These are phyloP conservation scores for Herpetotheres cachinnans DNA, from an alignment of 2,113 vertebrate species.

Conservation along the genomic window DNA sequence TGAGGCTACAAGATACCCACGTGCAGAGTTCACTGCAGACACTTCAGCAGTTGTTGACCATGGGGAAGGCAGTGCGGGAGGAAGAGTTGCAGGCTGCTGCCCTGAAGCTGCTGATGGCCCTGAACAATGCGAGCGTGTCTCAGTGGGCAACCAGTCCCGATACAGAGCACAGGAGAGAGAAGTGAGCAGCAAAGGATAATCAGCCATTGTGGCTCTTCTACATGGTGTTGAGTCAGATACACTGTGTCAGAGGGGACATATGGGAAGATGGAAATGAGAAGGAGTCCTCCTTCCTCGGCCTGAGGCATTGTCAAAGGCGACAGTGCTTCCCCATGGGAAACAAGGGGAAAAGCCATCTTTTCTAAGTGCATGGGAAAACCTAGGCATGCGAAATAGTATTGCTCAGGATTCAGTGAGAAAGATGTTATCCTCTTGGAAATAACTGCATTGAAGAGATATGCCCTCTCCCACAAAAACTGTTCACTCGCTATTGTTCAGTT, in stretches of 20 bases:
- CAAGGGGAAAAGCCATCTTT: background rate
- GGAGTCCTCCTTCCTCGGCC: background rate
- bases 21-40: slow-evolving; percentile 8
- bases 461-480: background rate
- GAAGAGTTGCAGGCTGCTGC: background rate
- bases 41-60: background rate
- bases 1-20: background rate
- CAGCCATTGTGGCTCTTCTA: background rate
- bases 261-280: background rate
- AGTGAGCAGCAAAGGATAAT: background rate
- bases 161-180: background rate
- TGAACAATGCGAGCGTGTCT: background rate
- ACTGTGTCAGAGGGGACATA: background rate
- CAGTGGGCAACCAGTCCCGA: background rate
- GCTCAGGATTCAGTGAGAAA: background rate
- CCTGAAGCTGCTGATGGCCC: background rate
- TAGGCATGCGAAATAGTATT: background rate
- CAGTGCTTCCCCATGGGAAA: background rate
- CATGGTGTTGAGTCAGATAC: fast-evolving
- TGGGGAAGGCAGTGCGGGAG: background rate
- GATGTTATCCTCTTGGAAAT: background rate
- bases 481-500: background rate
- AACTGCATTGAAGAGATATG: background rate
- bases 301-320: background rate
- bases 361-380: background rate